A percentile compares a stretch with the other conserved stretches of the same genome.
phyloP scores from a whole-genome alignment of 1,140 invertebrate species.

The Monochamus saltuarius region DNA sequence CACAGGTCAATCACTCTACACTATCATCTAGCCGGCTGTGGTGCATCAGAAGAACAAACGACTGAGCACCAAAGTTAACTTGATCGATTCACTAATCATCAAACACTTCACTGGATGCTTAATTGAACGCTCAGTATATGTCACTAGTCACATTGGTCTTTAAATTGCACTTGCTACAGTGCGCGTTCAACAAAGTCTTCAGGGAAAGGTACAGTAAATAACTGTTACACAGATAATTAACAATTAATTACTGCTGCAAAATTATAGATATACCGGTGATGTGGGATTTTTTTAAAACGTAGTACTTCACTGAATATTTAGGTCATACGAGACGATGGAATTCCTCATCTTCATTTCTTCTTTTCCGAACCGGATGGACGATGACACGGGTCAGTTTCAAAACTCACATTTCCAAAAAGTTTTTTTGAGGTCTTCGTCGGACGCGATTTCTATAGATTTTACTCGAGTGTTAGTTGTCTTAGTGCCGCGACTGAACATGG shows the following conservation, averaged over 20 bases:
- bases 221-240: background rate
- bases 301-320: slow-evolving; percentile 8
- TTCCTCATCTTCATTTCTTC: background rate
- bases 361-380: background rate
- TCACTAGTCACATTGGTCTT: background rate
- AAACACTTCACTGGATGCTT: background rate
- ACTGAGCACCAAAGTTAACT: background rate
- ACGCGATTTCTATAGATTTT: background rate
- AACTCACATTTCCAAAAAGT: background rate
- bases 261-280: slow-evolving; percentile 2
- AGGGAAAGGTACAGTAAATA: slow-evolving; percentile 4
- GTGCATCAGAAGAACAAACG: background rate
- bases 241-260: background rate
- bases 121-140: background rate
- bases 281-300: slow-evolving; percentile 6
- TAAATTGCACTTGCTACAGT: no score
- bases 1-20: background rate
- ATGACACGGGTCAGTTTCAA: background rate
- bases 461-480: background rate
- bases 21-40: slow-evolving; percentile 10
- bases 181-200: background rate
- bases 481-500: background rate
- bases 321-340: background rate
- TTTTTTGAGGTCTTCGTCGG: background rate
- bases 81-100: background rate